Evolutionary conservation across 2,888 invertebrate genomes (phyloP).

Genomic region (Polietes domitor): DNA sequence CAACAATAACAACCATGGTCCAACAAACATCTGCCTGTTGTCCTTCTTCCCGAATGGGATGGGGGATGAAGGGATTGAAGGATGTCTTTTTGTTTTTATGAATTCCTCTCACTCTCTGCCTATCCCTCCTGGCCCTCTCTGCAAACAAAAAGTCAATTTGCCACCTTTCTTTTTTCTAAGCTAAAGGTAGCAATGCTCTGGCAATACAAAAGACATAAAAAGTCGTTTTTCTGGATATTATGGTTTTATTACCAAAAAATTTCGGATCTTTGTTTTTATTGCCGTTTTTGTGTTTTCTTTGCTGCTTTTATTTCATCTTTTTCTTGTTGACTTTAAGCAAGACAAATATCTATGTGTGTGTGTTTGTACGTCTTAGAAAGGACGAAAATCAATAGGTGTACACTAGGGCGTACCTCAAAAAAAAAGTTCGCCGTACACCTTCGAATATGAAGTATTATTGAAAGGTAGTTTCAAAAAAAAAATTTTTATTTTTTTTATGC

Average conservation of each 20-base stretch:
- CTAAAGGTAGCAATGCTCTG: constrained; percentile 37
- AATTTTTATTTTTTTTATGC: no score
- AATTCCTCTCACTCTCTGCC: background rate
- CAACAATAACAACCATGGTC: background rate
- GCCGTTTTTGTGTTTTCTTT: background rate
- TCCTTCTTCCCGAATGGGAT: background rate
- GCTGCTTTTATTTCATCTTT: background rate
- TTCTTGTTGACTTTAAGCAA: constrained; percentile 24
- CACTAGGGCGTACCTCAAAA: no score
- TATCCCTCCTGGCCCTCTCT: background rate
- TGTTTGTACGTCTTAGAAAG: no score
- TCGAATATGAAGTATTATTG: no score
- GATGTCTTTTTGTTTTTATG: background rate
- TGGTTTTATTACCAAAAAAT: constrained; percentile 33
- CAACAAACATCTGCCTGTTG: constrained; percentile 30
- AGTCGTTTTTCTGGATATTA: constrained; percentile 28
- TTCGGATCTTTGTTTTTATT: constrained; percentile 25
- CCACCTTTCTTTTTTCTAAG: constrained; percentile 59
- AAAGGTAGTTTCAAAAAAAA: no score
- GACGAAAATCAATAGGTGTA: constrained; percentile 7
- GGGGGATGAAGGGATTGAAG: background rate
- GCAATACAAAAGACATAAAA: constrained; percentile 28
- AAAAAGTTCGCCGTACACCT: no score
- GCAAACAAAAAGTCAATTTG: constrained; percentile 64
- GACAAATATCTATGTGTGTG: background rate